Evolutionary conservation across 2,888 invertebrate genomes (phyloP).

Genomic region (Agrypnus murinus): DNA sequence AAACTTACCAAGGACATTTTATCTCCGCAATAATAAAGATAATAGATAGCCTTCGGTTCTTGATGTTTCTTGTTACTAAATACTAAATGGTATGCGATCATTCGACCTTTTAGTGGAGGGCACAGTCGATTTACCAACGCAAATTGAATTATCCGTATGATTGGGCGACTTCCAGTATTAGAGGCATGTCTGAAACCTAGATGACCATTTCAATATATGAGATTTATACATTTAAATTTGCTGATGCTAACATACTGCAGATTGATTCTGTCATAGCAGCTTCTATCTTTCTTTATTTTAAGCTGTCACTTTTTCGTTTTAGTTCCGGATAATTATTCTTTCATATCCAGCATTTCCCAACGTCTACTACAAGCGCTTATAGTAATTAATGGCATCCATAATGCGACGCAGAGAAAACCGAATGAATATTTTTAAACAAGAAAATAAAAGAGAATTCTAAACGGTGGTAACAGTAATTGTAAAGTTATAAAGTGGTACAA

Average conservation of each 20-base stretch:
- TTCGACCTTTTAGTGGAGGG: constrained; percentile 28
- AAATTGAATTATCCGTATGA: constrained; percentile 53
- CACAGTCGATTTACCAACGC: constrained; percentile 42
- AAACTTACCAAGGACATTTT: not conserved
- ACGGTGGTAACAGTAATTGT: too few relatives aligned
- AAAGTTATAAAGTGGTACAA: too few relatives aligned
- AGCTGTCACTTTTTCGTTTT: not conserved
- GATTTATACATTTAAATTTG: constrained; percentile 70
- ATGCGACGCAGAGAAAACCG: too few relatives aligned
- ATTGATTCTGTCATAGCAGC: constrained; percentile 45
- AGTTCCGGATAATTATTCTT: too few relatives aligned
- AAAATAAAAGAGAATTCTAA: too few relatives aligned
- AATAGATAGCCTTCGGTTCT: too few relatives aligned
- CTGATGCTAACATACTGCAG: constrained; percentile 68
- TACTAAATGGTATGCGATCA: not conserved
- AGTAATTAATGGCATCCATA: too few relatives aligned
- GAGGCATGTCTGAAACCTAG: constrained; percentile 60
- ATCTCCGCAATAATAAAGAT: too few relatives aligned
- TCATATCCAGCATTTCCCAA: too few relatives aligned
- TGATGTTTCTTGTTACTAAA: too few relatives aligned
- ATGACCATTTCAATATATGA: constrained; percentile 66
- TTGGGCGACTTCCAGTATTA: constrained; percentile 50
- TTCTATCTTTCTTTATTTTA: constrained; percentile 15
- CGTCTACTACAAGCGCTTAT: too few relatives aligned
- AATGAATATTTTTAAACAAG: too few relatives aligned